These are phyloP conservation scores for Ochotona princeps DNA, from an alignment of 2,113 vertebrate genomes.

Conservation along the genomic window DNA sequence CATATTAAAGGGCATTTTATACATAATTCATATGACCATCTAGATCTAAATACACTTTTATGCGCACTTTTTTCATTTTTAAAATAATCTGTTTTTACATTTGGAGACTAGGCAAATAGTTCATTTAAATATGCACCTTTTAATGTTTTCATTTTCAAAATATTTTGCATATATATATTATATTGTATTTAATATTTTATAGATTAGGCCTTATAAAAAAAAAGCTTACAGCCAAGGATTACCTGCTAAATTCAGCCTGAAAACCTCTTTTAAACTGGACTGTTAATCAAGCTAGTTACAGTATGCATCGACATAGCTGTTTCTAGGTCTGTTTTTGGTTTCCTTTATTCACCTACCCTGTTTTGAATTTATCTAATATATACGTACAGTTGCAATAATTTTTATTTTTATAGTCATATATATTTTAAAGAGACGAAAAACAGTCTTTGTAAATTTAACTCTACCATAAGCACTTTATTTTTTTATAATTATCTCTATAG, in stretches of 20 bases:
- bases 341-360: background rate
- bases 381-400: background rate
- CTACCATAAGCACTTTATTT: background rate
- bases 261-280: background rate
- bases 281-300: background rate
- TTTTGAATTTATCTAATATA: background rate
- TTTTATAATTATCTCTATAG: background rate
- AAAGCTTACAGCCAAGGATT: background rate
- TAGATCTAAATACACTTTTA: too few relatives aligned
- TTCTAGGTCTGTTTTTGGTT: slow-evolving; percentile 7
- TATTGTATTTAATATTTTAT: background rate
- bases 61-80: too few relatives aligned
- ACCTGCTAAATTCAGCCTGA: background rate
- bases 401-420: background rate
- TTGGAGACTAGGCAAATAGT: too few relatives aligned
- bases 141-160: slow-evolving; percentile 23
- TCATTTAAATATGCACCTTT: background rate
- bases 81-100: too few relatives aligned
- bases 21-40: too few relatives aligned
- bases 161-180: background rate
- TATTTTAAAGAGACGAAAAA: slow-evolving; percentile 37
- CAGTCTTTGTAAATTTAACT: background rate
- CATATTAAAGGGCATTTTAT: background rate
- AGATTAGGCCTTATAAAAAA: background rate
- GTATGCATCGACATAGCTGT: background rate